A percentile compares a stretch with the other conserved stretches of the same genome.
Conservation (phyloP, 2,113 vertebrate species). For the Bubalus kerabau region DNA sequence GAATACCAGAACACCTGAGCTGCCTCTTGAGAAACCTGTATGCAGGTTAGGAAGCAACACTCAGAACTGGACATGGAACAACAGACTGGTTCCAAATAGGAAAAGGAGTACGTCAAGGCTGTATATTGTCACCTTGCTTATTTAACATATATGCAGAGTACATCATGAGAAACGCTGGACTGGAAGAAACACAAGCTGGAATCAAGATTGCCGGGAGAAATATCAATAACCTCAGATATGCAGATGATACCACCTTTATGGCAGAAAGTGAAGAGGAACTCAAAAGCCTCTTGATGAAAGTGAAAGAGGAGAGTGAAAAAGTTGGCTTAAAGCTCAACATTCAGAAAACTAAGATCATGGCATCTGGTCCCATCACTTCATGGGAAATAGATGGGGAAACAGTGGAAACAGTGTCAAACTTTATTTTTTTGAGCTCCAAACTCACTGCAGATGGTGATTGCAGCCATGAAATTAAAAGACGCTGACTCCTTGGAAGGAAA, state of each 20-base stretch:
- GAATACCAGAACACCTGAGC: background rate
- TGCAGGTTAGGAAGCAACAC: background rate
- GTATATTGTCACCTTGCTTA: background rate
- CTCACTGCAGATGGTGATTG: no score
- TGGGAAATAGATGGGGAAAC: no score
- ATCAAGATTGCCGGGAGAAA: background rate
- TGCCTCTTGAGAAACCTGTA: background rate
- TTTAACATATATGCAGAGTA: background rate
- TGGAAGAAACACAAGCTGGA: background rate
- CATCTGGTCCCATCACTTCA: no score
- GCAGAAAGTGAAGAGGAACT: no score
- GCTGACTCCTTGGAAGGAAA: no score
- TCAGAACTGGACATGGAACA: background rate
- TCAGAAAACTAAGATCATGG: no score
- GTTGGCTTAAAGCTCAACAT: no score
- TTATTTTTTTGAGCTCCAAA: no score
- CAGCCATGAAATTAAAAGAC: no score
- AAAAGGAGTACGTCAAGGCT: background rate
- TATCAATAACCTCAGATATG: background rate
- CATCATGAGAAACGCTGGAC: background rate
- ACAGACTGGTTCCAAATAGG: background rate
- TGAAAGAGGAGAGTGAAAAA: no score
- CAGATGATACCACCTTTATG: background rate
- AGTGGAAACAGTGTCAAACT: no score
- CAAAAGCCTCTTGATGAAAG: no score